These are phyloP conservation scores for Aradophagus sp. DNA, from an alignment of 1,140 invertebrate species.

Conservation along the genomic window DNA sequence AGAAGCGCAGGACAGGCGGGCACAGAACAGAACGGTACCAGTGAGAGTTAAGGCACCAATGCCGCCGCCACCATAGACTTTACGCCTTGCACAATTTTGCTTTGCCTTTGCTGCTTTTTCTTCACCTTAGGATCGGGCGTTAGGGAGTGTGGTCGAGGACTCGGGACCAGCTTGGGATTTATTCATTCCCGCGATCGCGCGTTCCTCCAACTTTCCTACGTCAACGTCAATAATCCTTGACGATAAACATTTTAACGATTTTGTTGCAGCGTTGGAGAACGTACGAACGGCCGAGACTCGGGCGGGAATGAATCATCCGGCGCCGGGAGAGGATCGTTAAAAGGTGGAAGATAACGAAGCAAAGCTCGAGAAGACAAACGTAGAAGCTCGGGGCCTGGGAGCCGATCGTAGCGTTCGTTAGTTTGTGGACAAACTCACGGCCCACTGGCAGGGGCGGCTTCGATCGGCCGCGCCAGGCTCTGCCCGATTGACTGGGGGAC, in stretches of 20 bases:
- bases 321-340: slow-evolving; percentile 5
- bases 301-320: slow-evolving; percentile 21
- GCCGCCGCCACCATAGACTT: slow-evolving; percentile 69
- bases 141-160: too few relatives aligned
- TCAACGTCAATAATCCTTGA: too few relatives aligned
- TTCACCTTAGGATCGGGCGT: slow-evolving; percentile 6
- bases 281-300: too few relatives aligned
- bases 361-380: slow-evolving; percentile 60
- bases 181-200: slow-evolving; percentile 16
- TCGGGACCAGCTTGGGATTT: not conserved
- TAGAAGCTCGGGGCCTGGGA: slow-evolving; percentile 53
- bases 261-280: too few relatives aligned
- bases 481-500: slow-evolving; percentile 56
- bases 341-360: slow-evolving; percentile 41
- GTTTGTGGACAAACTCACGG: slow-evolving; percentile 11
- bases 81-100: slow-evolving; percentile 64
- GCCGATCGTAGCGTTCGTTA: slow-evolving; percentile 49
- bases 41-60: slow-evolving; percentile 72
- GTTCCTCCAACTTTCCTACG: too few relatives aligned
- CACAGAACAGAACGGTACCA: slow-evolving; percentile 74
- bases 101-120: slow-evolving; percentile 36
- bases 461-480: slow-evolving; percentile 63
- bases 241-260: too few relatives aligned
- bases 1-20: slow-evolving; percentile 71
- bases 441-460: slow-evolving; percentile 28